A percentile compares a stretch with the other conserved stretches of the same genome.
Evolutionary conservation across 37 sponge, comb jelly and placozoan species (phyloP).

Genomic region (Geodia barretti): DNA sequence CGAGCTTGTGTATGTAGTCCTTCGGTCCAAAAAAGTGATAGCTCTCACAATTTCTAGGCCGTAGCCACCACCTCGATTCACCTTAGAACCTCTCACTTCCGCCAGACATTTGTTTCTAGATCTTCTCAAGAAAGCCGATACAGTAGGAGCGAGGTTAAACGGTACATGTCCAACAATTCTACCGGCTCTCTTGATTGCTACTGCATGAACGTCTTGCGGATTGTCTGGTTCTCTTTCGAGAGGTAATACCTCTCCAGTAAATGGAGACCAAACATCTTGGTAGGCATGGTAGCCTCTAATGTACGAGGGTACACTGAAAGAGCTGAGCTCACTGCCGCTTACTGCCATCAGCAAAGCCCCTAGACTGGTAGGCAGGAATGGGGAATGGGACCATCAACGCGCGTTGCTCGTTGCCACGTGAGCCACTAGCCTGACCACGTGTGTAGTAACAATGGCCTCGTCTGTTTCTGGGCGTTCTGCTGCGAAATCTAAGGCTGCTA

Average conservation of each 20-base stretch:
- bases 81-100: conserved; percentile 37
- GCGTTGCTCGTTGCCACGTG: no score
- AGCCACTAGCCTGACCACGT: no score
- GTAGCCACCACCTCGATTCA: conserved; percentile 58
- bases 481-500: no score
- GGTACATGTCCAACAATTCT: conserved; percentile 44
- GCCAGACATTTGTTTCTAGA: conserved; percentile 38
- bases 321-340: no score
- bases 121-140: conserved; percentile 31
- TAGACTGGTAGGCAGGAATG: no score
- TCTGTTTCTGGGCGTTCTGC: no score
- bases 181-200: conserved; percentile 20
- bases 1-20: conserved; percentile 13
- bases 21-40: conserved; percentile 30
- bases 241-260: conserved; percentile 23
- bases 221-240: conserved; percentile 23
- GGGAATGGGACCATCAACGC: no score
- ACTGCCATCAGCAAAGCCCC: no score
- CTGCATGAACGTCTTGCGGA: conserved; percentile 12
- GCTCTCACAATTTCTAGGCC: conserved; percentile 55
- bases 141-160: conserved; percentile 18
- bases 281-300: conserved; percentile 47
- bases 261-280: conserved; percentile 38
- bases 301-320: no score
- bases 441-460: no score